Evolutionary conservation across 1,140 invertebrate genomes (phyloP).

Genomic region (Drosophila ananassae): DNA sequence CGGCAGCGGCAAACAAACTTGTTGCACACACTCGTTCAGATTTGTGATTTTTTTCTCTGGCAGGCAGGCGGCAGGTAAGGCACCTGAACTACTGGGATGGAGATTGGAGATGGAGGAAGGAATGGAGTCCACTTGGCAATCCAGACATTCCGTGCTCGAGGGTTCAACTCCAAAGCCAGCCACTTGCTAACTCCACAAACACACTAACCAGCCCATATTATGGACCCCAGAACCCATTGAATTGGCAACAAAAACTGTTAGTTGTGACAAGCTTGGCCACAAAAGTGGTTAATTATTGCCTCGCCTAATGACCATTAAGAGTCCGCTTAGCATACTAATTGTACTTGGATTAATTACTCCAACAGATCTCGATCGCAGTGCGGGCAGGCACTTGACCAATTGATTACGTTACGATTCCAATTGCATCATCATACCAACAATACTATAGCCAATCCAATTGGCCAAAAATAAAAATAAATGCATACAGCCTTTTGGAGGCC

Average conservation of each 20-base stretch:
- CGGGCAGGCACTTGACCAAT: conserved; percentile 11
- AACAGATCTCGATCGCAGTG: conserved; percentile 39
- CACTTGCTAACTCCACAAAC: conserved; percentile 50
- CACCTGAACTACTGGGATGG: background rate
- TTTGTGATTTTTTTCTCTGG: conserved; percentile 15
- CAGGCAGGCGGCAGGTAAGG: background rate
- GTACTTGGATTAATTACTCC: conserved; percentile 65
- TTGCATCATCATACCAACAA: conserved; percentile 24
- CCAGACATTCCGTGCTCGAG: conserved; percentile 27
- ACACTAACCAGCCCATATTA: conserved; percentile 28
- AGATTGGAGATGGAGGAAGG: conserved; percentile 12
- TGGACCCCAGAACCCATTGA: conserved; percentile 49
- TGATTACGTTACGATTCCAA: conserved; percentile 21
- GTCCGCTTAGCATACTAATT: conserved; percentile 60
- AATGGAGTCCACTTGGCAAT: conserved; percentile 10
- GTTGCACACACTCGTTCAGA: conserved; percentile 41
- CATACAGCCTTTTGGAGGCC: conserved; percentile 47
- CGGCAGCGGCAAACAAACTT: conserved; percentile 46
- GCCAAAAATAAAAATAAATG: conserved; percentile 9
- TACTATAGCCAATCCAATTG: conserved; percentile 3
- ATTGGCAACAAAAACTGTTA: conserved; percentile 25
- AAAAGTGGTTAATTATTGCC: conserved; percentile 66
- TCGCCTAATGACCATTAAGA: conserved; percentile 58
- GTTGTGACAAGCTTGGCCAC: conserved; percentile 66
- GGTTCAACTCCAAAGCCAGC: conserved; percentile 5